These are phyloP conservation scores for Pheosia tremula DNA, from an alignment of 2,888 invertebrate genomes.

Conservation along the genomic window DNA sequence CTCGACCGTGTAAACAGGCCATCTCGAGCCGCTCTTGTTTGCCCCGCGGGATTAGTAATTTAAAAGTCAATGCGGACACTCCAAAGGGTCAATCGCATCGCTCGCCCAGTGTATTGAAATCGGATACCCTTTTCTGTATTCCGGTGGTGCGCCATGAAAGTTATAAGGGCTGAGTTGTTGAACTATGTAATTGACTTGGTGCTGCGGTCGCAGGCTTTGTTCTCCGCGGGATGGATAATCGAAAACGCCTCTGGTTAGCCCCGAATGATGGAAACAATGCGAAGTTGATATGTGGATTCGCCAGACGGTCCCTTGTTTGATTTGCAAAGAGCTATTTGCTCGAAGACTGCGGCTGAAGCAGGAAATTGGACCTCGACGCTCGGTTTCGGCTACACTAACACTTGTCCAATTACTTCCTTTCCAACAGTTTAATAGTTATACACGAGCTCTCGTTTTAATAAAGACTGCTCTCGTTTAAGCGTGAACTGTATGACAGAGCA, in stretches of 20 bases:
- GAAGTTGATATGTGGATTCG: slow-evolving; percentile 82
- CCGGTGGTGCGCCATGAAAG: slow-evolving; percentile 81
- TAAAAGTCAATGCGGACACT: slow-evolving; percentile 85
- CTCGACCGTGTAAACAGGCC: slow-evolving; percentile 78
- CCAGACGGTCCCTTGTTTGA: slow-evolving; percentile 80
- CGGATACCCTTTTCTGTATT: slow-evolving; percentile 84
- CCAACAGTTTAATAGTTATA: slow-evolving; percentile 58
- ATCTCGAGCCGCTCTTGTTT: slow-evolving; percentile 74
- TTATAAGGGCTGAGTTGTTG: slow-evolving; percentile 84
- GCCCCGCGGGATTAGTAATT: slow-evolving; percentile 83
- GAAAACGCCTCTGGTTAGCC: slow-evolving; percentile 83
- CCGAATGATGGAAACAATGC: slow-evolving; percentile 79
- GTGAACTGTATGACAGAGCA: slow-evolving; percentile 63
- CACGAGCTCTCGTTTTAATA: slow-evolving; percentile 62
- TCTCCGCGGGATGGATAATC: slow-evolving; percentile 80
- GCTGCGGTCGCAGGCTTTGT: slow-evolving; percentile 82
- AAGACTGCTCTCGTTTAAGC: slow-evolving; percentile 48
- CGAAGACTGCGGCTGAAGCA: slow-evolving; percentile 73
- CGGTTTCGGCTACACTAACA: slow-evolving; percentile 64
- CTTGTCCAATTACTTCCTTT: slow-evolving; percentile 77
- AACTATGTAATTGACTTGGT: slow-evolving; percentile 85
- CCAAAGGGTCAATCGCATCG: slow-evolving; percentile 82
- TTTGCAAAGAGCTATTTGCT: slow-evolving; percentile 82
- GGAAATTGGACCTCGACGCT: slow-evolving; percentile 74
- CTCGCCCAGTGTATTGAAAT: slow-evolving; percentile 79